These are phyloP conservation scores for Ariolimax columbianus DNA, from an alignment of 2,888 invertebrate genomes.

Conservation along the genomic window DNA sequence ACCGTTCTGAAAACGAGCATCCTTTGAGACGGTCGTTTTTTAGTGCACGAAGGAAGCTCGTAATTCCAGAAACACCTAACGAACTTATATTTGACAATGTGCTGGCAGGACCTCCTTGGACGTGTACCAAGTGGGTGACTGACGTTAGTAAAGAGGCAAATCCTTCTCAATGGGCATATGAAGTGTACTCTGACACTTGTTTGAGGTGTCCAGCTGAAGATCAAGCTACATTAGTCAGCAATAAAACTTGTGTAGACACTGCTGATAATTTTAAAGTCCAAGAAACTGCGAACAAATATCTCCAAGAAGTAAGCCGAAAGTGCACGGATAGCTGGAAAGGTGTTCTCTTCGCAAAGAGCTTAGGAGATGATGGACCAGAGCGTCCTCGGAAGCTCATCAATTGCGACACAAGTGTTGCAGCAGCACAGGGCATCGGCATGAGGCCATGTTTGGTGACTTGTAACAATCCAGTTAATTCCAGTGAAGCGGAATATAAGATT, in stretches of 20 bases:
- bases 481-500: neutral
- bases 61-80: neutral
- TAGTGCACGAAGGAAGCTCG: too few species aligned
- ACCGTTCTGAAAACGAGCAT: too few species aligned
- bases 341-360: neutral
- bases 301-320: neutral
- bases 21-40: neutral
- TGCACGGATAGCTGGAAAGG: neutral
- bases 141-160: neutral
- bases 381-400: neutral
- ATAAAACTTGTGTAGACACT: neutral
- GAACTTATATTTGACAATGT: neutral
- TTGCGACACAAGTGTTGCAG: too few species aligned
- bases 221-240: neutral
- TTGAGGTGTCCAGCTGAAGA: neutral
- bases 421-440: too few species aligned
- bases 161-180: conserved; percentile 17
- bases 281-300: too few species aligned
- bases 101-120: neutral
- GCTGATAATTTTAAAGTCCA: too few species aligned
- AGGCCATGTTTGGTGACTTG: neutral
- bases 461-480: neutral
- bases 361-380: too few species aligned
- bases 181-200: conserved; percentile 21
- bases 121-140: conserved; percentile 17